Conservation (phyloP, 2,797 vertebrate species). For the Melanotaenia trifasciata region DNA sequence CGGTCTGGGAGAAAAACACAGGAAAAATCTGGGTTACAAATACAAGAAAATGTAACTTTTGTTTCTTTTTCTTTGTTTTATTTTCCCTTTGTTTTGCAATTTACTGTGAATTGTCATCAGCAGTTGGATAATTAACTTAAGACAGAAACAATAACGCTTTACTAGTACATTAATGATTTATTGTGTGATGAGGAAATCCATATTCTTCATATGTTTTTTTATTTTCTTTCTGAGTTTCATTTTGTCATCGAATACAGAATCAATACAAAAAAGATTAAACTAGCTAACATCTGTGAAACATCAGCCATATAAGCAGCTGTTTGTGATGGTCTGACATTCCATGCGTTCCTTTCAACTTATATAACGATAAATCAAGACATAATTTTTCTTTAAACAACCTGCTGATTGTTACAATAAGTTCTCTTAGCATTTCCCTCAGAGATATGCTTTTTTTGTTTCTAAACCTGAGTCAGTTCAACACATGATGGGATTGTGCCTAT, state of each 20-base stretch:
- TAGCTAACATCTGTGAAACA: neutral
- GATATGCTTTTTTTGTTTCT: neutral
- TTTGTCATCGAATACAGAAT: neutral
- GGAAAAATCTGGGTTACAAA: slow-evolving; percentile 1
- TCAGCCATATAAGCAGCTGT: neutral
- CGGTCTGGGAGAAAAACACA: slow-evolving; percentile 84
- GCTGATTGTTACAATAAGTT: neutral
- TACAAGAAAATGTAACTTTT: no score
- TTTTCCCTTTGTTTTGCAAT: neutral
- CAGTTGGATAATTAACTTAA: neutral
- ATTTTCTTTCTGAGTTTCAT: neutral
- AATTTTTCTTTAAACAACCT: neutral
- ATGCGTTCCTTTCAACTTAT: neutral
- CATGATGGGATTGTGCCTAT: neutral
- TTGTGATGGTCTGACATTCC: neutral
- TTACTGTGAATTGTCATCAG: neutral
- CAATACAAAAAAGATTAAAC: neutral
- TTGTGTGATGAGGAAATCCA: no score
- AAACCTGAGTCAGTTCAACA: neutral
- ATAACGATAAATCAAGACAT: neutral
- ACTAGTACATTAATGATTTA: neutral
- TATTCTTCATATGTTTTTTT: no score
- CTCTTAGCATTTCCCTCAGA: neutral
- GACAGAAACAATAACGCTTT: neutral
- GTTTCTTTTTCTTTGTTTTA: no score